Conservation (phyloP, 2,888 invertebrate genomes). For the Malachius bipustulatus region DNA sequence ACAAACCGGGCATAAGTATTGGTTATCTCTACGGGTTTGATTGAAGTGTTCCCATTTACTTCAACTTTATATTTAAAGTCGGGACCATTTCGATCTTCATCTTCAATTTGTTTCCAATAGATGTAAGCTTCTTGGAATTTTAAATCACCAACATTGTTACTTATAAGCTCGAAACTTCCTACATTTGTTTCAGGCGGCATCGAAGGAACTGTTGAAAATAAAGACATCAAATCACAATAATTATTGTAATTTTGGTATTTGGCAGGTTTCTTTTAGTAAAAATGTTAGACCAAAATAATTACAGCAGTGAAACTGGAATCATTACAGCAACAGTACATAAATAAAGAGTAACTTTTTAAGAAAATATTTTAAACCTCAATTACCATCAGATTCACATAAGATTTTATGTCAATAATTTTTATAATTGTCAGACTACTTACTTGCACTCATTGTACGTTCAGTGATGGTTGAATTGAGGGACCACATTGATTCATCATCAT, state of each 20-base stretch:
- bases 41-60: conserved; percentile 27
- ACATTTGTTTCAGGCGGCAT: conserved; percentile 56
- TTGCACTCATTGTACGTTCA: conserved; percentile 46
- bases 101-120: conserved; percentile 68
- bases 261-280: no score
- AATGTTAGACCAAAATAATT: no score
- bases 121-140: conserved; percentile 51
- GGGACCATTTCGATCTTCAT: conserved; percentile 58
- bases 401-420: no score
- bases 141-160: conserved; percentile 33
- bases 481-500: conserved; percentile 50
- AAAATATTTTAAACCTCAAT: no score
- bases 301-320: no score
- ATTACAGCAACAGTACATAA: conserved; percentile 5
- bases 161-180: conserved; percentile 56
- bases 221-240: conserved; percentile 16
- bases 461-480: conserved; percentile 50
- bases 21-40: conserved; percentile 43
- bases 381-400: no score
- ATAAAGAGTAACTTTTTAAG: conserved; percentile 6
- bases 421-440: no score
- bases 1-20: conserved; percentile 49
- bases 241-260: no score
- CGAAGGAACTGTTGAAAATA: conserved; percentile 52
- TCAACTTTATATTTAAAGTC: conserved; percentile 59